These are phyloP conservation scores for Tetramorium alpestre DNA, from an alignment of 1,140 invertebrate species.

Conservation along the genomic window DNA sequence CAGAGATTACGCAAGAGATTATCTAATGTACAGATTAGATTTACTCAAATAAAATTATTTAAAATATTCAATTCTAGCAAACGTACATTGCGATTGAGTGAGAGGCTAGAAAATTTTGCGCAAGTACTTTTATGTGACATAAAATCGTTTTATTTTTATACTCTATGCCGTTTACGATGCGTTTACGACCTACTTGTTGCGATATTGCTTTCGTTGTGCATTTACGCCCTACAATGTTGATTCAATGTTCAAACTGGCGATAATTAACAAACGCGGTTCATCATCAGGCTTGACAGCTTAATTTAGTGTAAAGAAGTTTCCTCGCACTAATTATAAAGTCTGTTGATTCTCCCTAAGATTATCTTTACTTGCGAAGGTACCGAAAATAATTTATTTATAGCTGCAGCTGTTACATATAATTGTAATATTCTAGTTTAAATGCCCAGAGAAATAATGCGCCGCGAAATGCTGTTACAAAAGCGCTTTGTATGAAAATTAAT, in stretches of 20 bases:
- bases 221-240: conserved; percentile 5
- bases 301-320: conserved; percentile 31
- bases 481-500: background rate
- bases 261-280: conserved; percentile 25
- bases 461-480: background rate
- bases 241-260: background rate
- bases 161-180: background rate
- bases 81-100: background rate
- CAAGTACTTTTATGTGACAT: conserved; percentile 3
- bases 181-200: conserved; percentile 25
- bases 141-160: conserved; percentile 11
- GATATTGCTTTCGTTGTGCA: background rate
- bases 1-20: background rate
- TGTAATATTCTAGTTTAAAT: background rate
- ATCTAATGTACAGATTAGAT: background rate
- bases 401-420: background rate
- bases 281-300: conserved; percentile 6
- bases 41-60: conserved; percentile 4
- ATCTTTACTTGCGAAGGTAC: background rate
- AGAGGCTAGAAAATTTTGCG: conserved; percentile 1
- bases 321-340: conserved; percentile 24
- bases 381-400: background rate
- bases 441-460: background rate
- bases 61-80: background rate
- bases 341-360: conserved; percentile 12